These are phyloP conservation scores for Drosophila seguyi DNA, from an alignment of 1,140 invertebrate genomes.

Conservation along the genomic window DNA sequence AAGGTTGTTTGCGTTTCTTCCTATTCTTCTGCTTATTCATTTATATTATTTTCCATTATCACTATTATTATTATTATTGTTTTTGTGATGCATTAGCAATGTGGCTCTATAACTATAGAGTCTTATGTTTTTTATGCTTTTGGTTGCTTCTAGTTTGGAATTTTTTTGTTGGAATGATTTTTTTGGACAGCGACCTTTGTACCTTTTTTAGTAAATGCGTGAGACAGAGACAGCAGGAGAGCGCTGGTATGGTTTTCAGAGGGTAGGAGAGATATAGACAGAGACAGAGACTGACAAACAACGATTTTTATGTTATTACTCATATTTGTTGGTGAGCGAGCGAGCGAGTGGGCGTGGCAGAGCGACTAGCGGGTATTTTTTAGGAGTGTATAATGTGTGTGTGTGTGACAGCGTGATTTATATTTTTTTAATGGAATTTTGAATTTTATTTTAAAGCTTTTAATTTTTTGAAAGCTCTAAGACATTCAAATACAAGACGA, in stretches of 20 bases:
- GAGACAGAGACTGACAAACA: conserved; percentile 43
- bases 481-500: conserved; percentile 53
- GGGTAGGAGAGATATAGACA: conserved; percentile 32
- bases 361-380: conserved; percentile 46
- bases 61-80: conserved; percentile 14
- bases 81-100: conserved; percentile 74
- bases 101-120: conserved; percentile 58
- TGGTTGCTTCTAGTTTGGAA: conserved; percentile 32
- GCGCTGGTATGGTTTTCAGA: conserved; percentile 43
- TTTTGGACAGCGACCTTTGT: conserved; percentile 66
- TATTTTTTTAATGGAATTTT: conserved; percentile 18
- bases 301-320: conserved; percentile 16
- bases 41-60: conserved; percentile 15
- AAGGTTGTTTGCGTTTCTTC: conserved; percentile 40
- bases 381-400: conserved; percentile 25
- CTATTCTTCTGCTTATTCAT: conserved; percentile 21
- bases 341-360: conserved; percentile 56
- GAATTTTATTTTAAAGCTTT: conserved; percentile 33
- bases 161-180: conserved; percentile 38
- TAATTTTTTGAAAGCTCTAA: conserved; percentile 9
- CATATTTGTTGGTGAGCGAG: conserved; percentile 41
- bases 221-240: conserved; percentile 42
- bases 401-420: conserved; percentile 59
- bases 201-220: conserved; percentile 80
- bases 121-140: conserved; percentile 36